Base-by-base conservation (phyloP, 2,888 invertebrate species). In the Pachliopta kotzebuea region DNA sequence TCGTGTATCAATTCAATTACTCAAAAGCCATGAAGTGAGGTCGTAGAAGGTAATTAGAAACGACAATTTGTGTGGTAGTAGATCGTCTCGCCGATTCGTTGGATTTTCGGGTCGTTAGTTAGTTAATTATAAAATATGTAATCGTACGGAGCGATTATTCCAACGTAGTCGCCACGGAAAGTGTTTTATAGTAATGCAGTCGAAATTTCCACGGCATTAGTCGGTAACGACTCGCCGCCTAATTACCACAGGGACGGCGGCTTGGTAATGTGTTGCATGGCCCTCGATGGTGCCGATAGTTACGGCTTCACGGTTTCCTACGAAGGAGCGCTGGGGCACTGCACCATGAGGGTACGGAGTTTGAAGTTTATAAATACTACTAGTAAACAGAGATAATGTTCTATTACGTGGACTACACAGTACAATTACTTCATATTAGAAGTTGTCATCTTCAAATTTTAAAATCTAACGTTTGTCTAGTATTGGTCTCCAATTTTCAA, bases 1-100 rank as follows among this genome's bases (percentile, higher is more conserved):
- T 31, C 52, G 56, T 31, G 54, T 58, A 53, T 45, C 63, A 55
- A 63, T 63, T 45, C 63, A 55, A 63, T 63, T 63, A 59, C 59
- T 55, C 45, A 49, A 63, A 58, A 59, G 56, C 55, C 24, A 45
- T 59, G 7, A 24, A 54, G 58, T 31, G 45, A 31, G 45, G 7
- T 17, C 29, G 31, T 55, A 23, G 45, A 59, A 42, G 29, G 63
- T 63, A 63, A 63, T 63, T 63, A 63, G 57, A 31, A 49, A 29
- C 55, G 29, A 26, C 55, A 54, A 54, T 59, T 55, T 59, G 59
- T 31, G 59, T n/a, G 63, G 54, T 59, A 42, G 49, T 26, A 54
- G 58, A 59, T 63, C 49, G 31, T 59, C 37, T 59, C 45, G 49
- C 29, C 18, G 42, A 29, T 58, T 54, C 55, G 49, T 20, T n/a